phyloP scores from a whole-genome alignment of 2,888 invertebrate genomes.

The Stramonita haemastoma region DNA sequence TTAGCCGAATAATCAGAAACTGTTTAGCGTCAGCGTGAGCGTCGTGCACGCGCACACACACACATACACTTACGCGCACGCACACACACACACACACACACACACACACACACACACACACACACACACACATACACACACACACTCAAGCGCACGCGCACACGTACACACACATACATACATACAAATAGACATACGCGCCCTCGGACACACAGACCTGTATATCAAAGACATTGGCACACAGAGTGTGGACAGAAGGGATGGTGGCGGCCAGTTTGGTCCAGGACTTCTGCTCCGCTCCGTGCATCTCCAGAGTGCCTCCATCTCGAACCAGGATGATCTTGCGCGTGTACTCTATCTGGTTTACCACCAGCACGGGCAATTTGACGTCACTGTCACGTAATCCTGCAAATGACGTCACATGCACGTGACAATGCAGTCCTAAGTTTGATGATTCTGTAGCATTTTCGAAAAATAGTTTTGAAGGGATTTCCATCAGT shows the following conservation, averaged over 20 bases:
- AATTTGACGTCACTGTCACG: neutral
- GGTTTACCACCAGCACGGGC: neutral
- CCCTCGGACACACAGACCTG: constrained; percentile 1
- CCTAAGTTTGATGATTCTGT: no score
- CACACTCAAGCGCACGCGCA: neutral
- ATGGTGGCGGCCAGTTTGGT: constrained; percentile 25
- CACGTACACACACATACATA: neutral
- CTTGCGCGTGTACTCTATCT: neutral
- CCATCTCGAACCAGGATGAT: neutral
- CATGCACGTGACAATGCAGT: no score
- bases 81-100: constrained; percentile 20
- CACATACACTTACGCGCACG: neutral
- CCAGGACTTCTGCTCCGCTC: neutral
- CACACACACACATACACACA: constrained; percentile 14
- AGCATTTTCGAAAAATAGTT: no score
- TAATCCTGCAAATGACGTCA: neutral
- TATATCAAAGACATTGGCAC: neutral
- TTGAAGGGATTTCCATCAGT: no score
- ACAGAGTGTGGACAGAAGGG: neutral
- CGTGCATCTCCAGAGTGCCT: constrained; percentile 4
- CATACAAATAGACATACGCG: constrained; percentile 17
- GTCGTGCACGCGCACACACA: neutral
- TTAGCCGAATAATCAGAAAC: no score
- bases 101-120: neutral
- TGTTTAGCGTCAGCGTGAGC: no score